Conservation (phyloP, 2,797 vertebrate genomes). For the Phoxinus dragarum region DNA sequence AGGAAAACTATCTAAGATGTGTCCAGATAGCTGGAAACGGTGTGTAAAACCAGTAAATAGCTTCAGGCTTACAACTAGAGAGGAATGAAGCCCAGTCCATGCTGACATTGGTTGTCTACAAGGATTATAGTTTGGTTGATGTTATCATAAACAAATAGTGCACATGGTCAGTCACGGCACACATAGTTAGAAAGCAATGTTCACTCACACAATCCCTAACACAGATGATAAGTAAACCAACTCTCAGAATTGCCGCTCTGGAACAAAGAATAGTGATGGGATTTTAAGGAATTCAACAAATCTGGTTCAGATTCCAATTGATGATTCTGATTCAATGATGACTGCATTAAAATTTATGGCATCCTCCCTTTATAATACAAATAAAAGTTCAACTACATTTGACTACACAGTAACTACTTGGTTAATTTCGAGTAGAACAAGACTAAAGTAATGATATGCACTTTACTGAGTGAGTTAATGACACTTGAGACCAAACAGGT, state of each 20-base stretch:
- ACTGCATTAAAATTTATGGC: neutral
- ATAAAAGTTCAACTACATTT: neutral
- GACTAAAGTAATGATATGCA: neutral
- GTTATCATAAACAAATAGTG: neutral
- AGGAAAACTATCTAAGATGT: slow-evolving; percentile 20
- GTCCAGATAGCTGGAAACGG: neutral
- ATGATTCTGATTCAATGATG: neutral
- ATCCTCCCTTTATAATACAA: neutral
- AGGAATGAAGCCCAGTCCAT: neutral
- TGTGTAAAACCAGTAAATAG: slow-evolving; percentile 18
- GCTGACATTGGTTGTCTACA: slow-evolving; percentile 13
- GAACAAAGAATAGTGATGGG: neutral
- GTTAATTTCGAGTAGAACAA: neutral
- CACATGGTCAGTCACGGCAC: neutral
- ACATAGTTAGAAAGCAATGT: slow-evolving; percentile 2
- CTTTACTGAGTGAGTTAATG: neutral
- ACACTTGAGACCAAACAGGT: neutral
- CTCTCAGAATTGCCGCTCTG: neutral
- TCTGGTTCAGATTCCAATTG: neutral
- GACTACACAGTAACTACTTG: neutral
- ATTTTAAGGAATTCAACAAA: neutral
- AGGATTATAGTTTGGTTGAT: slow-evolving; percentile 1
- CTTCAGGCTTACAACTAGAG: slow-evolving; percentile 47
- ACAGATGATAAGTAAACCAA: neutral
- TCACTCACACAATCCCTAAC: neutral